These are phyloP conservation scores for Hetaerina titia DNA, from an alignment of 2,888 invertebrate genomes.

Conservation along the genomic window DNA sequence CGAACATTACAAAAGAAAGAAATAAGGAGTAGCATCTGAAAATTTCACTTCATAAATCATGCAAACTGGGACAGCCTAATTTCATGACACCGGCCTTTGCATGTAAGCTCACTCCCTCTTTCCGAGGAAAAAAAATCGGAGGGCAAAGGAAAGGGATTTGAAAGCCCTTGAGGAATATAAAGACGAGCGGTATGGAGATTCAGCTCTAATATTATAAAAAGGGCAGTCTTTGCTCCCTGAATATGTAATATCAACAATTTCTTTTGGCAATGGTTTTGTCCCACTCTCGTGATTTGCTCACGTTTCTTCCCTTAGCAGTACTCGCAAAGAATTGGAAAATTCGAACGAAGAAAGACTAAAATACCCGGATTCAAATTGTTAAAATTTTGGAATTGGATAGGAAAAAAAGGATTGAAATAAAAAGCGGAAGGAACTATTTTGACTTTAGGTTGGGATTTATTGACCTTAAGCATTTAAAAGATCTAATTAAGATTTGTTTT, in stretches of 20 bases:
- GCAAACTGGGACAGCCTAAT: neutral
- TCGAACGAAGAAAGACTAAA: neutral
- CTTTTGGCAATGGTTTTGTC: neutral
- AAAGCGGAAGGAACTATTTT: no score
- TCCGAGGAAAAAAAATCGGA: neutral
- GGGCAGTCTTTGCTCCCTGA: neutral
- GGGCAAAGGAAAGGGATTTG: neutral
- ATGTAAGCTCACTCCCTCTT: neutral
- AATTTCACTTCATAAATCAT: slow-evolving; percentile 34
- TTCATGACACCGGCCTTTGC: neutral
- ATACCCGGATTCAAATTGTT: no score
- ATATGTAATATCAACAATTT: slow-evolving; percentile 16
- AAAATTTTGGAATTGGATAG: no score
- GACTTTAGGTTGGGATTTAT: no score
- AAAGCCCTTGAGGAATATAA: neutral
- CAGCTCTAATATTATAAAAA: slow-evolving; percentile 10
- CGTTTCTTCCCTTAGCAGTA: neutral
- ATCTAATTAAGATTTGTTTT: no score
- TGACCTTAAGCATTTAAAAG: no score
- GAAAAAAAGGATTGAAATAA: no score
- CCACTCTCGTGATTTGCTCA: neutral
- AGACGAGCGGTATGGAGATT: neutral
- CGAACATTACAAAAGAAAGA: neutral
- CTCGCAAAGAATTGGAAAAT: neutral
- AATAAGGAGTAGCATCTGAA: neutral